Evolutionary conservation across 2,888 invertebrate genomes (phyloP).

Genomic region (Eulithis testata): DNA sequence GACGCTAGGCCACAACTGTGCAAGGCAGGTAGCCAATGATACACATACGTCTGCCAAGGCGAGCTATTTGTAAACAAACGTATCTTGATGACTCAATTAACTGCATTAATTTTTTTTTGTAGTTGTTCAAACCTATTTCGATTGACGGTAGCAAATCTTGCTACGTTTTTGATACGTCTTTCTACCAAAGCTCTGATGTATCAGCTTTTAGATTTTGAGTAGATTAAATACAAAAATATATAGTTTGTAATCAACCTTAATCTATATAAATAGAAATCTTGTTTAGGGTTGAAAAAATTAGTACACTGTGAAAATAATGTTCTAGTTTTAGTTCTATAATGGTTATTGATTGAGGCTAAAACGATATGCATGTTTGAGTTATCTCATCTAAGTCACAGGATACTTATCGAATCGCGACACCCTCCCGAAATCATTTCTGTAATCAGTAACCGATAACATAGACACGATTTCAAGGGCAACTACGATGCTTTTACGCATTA

Average conservation of each 20-base stretch:
- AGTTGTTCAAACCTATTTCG: neutral
- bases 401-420: constrained; percentile 34
- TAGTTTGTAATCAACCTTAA: too few species aligned
- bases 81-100: constrained; percentile 42
- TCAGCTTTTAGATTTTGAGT: neutral
- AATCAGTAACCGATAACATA: constrained; percentile 75
- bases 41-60: constrained; percentile 46
- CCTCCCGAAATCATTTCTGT: constrained; percentile 52
- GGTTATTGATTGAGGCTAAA: constrained; percentile 4
- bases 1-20: constrained; percentile 18
- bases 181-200: too few species aligned
- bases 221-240: neutral
- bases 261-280: too few species aligned
- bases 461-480: constrained; percentile 67
- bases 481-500: constrained; percentile 52
- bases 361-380: constrained; percentile 16
- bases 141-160: constrained; percentile 3
- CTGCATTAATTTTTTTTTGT: constrained; percentile 1
- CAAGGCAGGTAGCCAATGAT: constrained; percentile 40
- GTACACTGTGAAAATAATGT: too few species aligned
- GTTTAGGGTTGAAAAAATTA: too few species aligned
- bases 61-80: constrained; percentile 46
- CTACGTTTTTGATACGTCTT: neutral
- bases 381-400: constrained; percentile 47
- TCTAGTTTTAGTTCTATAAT: neutral